These are phyloP conservation scores for Antechinus flavipes DNA, from an alignment of 2,113 vertebrate genomes.

Conservation along the genomic window DNA sequence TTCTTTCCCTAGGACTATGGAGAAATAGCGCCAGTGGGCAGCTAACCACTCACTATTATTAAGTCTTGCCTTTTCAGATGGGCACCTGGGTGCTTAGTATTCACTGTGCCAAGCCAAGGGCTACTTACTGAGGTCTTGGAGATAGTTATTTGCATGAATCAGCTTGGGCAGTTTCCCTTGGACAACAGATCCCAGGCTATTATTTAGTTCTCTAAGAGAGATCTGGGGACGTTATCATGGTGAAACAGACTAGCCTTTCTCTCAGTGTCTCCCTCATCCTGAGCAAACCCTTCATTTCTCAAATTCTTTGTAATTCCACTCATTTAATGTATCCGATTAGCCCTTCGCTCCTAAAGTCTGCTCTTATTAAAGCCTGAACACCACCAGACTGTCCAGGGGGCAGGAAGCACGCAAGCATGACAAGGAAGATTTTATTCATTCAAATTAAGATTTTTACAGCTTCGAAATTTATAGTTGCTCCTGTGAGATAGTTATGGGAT, in stretches of 20 bases:
- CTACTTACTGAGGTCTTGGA: constrained; percentile 4
- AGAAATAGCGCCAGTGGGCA: not conserved
- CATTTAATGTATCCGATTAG: constrained; percentile 30
- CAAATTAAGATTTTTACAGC: not conserved
- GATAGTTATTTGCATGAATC: constrained; percentile 42
- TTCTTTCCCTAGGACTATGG: constrained; percentile 22
- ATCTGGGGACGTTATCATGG: not conserved
- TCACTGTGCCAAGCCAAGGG: constrained; percentile 9
- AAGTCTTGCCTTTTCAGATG: constrained; percentile 12
- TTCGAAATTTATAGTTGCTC: constrained; percentile 1
- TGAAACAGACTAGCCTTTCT: constrained; percentile 18
- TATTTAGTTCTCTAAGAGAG: constrained; percentile 34
- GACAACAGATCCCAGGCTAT: not conserved
- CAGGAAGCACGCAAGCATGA: not conserved
- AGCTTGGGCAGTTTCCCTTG: not conserved
- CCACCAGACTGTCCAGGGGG: constrained; percentile 5
- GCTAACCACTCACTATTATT: not conserved
- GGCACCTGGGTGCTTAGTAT: not conserved
- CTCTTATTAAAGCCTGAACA: constrained; percentile 32
- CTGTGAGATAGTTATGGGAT: not conserved
- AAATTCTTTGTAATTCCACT: constrained; percentile 38
- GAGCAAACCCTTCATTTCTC: constrained; percentile 42
- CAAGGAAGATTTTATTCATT: constrained; percentile 25
- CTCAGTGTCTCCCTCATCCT: constrained; percentile 27
- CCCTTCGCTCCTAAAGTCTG: not conserved